These are phyloP conservation scores for Pagrus major DNA, from an alignment of 2,113 vertebrate species.

Conservation along the genomic window DNA sequence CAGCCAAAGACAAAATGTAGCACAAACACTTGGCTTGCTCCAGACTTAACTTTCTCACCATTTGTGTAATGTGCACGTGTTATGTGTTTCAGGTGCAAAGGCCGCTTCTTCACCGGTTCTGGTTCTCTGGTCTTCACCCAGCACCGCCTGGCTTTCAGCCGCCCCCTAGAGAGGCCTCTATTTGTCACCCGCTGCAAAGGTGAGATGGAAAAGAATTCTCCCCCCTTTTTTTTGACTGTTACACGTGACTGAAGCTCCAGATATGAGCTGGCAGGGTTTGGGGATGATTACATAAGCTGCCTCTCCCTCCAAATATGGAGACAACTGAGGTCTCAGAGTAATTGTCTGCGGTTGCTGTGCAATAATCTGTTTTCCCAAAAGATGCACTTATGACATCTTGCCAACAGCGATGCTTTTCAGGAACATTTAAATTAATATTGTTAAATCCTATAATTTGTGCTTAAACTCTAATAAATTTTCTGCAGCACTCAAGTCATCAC, in stretches of 20 bases:
- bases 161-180: conserved; percentile 90
- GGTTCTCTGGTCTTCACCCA: conserved; percentile 89
- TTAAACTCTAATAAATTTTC: conserved; percentile 37
- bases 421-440: neutral
- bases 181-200: conserved; percentile 93
- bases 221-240: conserved; percentile 27
- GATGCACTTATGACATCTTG: neutral
- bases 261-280: conserved; percentile 66
- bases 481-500: conserved; percentile 89
- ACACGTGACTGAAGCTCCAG: conserved; percentile 68
- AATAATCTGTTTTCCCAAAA: conserved; percentile 29
- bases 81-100: conserved; percentile 88
- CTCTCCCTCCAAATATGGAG: conserved; percentile 67
- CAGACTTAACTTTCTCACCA: conserved; percentile 46
- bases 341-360: conserved; percentile 41
- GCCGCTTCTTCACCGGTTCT: conserved; percentile 87
- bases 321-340: conserved; percentile 43
- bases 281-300: conserved; percentile 63
- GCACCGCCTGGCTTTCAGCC: conserved; percentile 90
- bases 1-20: conserved; percentile 49
- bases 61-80: conserved; percentile 45
- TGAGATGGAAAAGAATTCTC: conserved; percentile 75
- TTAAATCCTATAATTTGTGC: neutral
- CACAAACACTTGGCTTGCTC: conserved; percentile 53
- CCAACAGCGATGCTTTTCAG: conserved; percentile 2